A percentile compares a stretch with the other conserved stretches of the same genome.
Conservation (phyloP, 1,140 invertebrate genomes). For the Delia radicum region DNA sequence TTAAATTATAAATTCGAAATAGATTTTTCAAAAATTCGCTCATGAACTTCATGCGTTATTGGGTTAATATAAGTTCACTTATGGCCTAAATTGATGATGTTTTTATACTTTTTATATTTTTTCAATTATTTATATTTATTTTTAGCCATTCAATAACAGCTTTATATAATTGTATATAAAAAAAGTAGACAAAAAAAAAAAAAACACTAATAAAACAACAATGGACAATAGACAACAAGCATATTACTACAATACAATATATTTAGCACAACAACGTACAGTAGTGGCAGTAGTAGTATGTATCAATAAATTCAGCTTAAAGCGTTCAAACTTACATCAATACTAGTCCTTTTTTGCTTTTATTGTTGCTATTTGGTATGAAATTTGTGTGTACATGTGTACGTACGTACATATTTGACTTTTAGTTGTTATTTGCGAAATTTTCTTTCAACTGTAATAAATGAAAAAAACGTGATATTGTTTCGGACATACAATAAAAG, state of each 20-base stretch:
- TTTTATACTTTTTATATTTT: background rate
- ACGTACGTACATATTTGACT: too few relatives aligned
- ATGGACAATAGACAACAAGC: background rate
- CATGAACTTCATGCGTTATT: too few relatives aligned
- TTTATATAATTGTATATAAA: background rate
- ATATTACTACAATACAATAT: background rate
- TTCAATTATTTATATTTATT: background rate
- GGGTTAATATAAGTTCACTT: too few relatives aligned
- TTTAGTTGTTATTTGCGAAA: background rate
- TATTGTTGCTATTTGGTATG: background rate
- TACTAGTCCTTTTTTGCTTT: background rate
- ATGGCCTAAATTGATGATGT: background rate
- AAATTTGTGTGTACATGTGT: background rate
- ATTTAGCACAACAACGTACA: background rate
- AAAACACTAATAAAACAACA: background rate
- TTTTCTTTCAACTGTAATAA: constrained; percentile 2
- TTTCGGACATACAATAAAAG: background rate
- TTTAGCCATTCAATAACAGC: background rate
- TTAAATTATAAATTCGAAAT: too few relatives aligned
- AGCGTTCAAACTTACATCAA: background rate
- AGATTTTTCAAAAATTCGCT: too few relatives aligned
- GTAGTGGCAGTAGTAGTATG: too few relatives aligned
- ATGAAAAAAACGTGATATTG: constrained; percentile 5
- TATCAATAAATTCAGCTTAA: background rate
- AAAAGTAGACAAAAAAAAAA: background rate